phyloP scores from a whole-genome alignment of 2,113 vertebrate genomes.

The Malurus elegans region DNA sequence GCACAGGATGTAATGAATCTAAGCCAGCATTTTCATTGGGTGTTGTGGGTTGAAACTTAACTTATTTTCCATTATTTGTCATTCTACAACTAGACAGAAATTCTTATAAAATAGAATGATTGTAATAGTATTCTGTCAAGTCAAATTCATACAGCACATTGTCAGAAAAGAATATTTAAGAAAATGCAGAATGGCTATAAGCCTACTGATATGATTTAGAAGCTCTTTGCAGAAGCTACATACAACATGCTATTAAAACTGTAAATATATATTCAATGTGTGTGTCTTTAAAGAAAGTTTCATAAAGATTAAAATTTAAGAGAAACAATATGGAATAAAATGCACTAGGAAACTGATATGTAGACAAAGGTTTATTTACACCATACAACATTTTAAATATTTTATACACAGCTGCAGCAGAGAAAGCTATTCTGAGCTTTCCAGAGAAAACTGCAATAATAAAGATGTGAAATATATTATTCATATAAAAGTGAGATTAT shows the following conservation, averaged over 20 bases:
- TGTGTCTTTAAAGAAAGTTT: constrained; percentile 61
- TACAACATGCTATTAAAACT: constrained; percentile 50
- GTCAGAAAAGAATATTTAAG: constrained; percentile 34
- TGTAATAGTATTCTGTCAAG: constrained; percentile 37
- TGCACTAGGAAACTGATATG: constrained; percentile 97
- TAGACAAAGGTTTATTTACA: constrained; percentile 99
- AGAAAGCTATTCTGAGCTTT: constrained; percentile 96
- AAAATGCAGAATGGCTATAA: constrained; percentile 63
- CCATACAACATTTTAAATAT: constrained; percentile 99
- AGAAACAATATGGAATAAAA: constrained; percentile 89
- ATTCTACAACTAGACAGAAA: constrained; percentile 26
- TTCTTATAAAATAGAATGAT: constrained; percentile 22
- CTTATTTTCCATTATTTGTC: constrained; percentile 17
- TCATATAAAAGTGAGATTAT: constrained; percentile 99
- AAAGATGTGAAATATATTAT: constrained; percentile 99
- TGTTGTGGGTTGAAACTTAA: not conserved
- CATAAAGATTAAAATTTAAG: constrained; percentile 74
- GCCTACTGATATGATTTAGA: constrained; percentile 58
- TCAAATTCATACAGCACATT: constrained; percentile 42
- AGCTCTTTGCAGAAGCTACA: constrained; percentile 59
- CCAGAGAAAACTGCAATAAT: constrained; percentile 99
- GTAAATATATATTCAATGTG: constrained; percentile 61
- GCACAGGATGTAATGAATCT: not conserved
- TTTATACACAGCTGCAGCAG: constrained; percentile 99
- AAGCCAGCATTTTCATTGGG: constrained; percentile 1